Base-by-base conservation (phyloP, 2,113 vertebrate genomes). In the Galemys pyrenaicus region DNA sequence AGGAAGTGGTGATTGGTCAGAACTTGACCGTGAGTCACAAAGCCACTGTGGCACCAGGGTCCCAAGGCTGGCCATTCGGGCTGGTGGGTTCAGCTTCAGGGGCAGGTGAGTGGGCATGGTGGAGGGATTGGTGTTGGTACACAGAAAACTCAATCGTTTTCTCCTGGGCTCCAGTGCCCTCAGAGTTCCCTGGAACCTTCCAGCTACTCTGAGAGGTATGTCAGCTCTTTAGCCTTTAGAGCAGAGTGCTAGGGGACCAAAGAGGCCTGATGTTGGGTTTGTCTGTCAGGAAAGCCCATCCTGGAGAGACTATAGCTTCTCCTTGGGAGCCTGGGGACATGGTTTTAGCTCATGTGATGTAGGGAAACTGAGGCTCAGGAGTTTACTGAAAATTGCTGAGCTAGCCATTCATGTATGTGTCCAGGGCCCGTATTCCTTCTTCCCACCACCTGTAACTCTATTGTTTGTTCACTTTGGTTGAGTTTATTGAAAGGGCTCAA, bases 81-180 rank as follows among this genome's bases (percentile, higher is more conserved):
- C 95, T 78, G 93, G 70, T 84, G 95, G 80, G 46, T 81, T 87
- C 89, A 96, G 89, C 92, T 87, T 82, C 71, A 30, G 84, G 93
- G 94, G 68, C 87, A 95, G 96, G 97, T 97, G 89, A 97, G 97
- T 97, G 70, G 80, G 32, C 28, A 65, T 19, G 49, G 19, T 39
- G 3, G 87, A 41, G 58, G 44, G 9, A 15, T 24, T 15, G 30
- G 4, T 46, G 22, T 24, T 26, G 9, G 39, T 5, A 37, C 11
- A 4, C 1, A 0, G 64, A 49, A n/a, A 13, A 7, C 60, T 41
- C 10, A 1, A 4, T n/a, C 9, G 15, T 67, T 85, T 35, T 88
- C 4, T 11, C 30, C 35, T 13, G 54, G 13, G 0, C 30, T 19
- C 39, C 10, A 26, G 35, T 17, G 2, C 30, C 41, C 58, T 70